Evolutionary conservation across 2,113 vertebrate genomes (phyloP).

Genomic region (Sarotherodon lohbergeri): DNA sequence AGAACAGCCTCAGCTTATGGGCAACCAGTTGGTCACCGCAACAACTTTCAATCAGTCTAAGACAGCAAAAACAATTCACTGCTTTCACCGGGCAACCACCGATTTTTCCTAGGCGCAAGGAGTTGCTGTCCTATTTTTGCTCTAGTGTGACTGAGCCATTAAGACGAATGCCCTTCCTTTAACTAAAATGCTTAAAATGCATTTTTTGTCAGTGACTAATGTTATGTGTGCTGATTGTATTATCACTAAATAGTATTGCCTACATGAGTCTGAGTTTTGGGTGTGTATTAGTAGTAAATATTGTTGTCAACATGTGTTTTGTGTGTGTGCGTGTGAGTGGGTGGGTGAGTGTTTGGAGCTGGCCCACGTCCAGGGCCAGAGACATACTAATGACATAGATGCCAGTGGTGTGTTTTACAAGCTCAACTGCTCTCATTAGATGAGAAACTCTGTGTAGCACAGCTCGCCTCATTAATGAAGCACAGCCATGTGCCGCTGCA

Average conservation of each 20-base stretch:
- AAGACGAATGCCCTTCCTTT: background rate
- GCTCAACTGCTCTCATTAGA: conserved; percentile 98
- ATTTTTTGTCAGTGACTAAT: background rate
- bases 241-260: conserved; percentile 17
- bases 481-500: conserved; percentile 92
- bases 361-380: conserved; percentile 51
- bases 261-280: background rate
- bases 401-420: conserved; percentile 80
- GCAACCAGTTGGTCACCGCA: background rate
- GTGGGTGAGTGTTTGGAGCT: conserved; percentile 42
- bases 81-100: background rate
- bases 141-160: background rate
- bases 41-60: background rate
- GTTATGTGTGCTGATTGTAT: background rate
- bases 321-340: background rate
- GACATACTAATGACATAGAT: conserved; percentile 65
- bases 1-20: background rate
- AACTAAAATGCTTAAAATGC: background rate
- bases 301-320: conserved; percentile 10
- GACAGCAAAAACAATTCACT: background rate
- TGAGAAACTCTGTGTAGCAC: conserved; percentile 83
- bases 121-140: background rate
- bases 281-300: background rate
- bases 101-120: background rate
- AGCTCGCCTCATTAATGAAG: conserved; percentile 91